phyloP scores from a whole-genome alignment of 1,140 invertebrate genomes.

The Drosophila sulfurigaster region DNA sequence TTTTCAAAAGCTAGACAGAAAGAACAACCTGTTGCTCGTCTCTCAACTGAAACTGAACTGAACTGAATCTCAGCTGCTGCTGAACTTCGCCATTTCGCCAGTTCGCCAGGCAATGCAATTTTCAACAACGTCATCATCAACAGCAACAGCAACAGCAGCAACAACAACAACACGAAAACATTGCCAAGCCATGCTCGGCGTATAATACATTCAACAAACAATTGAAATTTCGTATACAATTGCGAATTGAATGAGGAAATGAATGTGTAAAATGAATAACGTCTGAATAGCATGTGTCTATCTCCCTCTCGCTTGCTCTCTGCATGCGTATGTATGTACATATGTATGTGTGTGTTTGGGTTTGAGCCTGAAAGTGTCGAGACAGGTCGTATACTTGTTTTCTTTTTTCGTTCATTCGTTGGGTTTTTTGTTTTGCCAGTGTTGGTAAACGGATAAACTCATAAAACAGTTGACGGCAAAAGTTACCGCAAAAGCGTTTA shows the following conservation, averaged over 20 bases:
- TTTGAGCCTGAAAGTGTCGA: constrained; percentile 74
- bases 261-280: constrained; percentile 83
- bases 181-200: constrained; percentile 39
- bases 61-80: constrained; percentile 44
- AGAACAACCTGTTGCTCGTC: constrained; percentile 65
- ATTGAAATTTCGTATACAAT: constrained; percentile 83
- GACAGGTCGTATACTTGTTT: constrained; percentile 80
- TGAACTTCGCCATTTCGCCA: constrained; percentile 80
- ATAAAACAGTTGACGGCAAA: constrained; percentile 64
- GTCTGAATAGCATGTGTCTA: constrained; percentile 75
- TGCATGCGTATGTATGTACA: not conserved
- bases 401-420: constrained; percentile 40
- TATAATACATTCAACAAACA: constrained; percentile 82
- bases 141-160: constrained; percentile 46
- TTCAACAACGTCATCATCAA: constrained; percentile 77
- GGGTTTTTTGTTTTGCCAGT: constrained; percentile 49
- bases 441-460: constrained; percentile 73
- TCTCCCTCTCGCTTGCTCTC: constrained; percentile 12
- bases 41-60: constrained; percentile 53
- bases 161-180: constrained; percentile 28
- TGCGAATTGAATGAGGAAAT: constrained; percentile 83
- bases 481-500: constrained; percentile 71
- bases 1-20: constrained; percentile 74
- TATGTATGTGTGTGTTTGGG: constrained; percentile 15
- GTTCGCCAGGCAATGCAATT: constrained; percentile 80